A percentile compares a stretch with the other conserved stretches of the same genome.
Evolutionary conservation across 2,888 invertebrate species (phyloP).

Genomic region (Danaus chrysippus): DNA sequence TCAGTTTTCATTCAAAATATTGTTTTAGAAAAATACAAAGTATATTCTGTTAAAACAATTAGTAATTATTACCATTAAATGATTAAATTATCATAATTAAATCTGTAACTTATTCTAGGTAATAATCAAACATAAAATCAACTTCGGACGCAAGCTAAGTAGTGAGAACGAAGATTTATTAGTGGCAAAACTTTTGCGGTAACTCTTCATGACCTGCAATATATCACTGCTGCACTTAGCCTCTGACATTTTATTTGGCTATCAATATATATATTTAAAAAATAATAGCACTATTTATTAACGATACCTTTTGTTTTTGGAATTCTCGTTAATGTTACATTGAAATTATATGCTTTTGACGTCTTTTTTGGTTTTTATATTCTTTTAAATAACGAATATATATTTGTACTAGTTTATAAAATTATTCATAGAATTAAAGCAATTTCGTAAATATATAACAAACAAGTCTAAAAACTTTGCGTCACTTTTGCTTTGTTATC

Average conservation of each 20-base stretch:
- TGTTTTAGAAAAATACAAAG: too few relatives aligned
- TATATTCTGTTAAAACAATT: neutral
- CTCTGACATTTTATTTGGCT: slow-evolving; percentile 18
- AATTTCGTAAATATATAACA: neutral
- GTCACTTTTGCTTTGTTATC: neutral
- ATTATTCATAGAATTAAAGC: too few relatives aligned
- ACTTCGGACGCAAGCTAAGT: neutral
- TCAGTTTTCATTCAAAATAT: too few relatives aligned
- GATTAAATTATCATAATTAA: neutral
- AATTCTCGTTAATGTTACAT: neutral
- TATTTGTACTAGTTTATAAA: too few relatives aligned
- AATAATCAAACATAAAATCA: slow-evolving; percentile 4
- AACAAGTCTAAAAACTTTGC: neutral
- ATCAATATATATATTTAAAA: slow-evolving; percentile 16
- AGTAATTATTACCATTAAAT: neutral
- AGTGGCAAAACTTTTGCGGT: slow-evolving; percentile 15
- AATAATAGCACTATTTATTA: slow-evolving; percentile 4
- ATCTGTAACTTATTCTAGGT: neutral
- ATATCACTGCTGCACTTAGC: slow-evolving; percentile 25
- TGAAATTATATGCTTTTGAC: too few relatives aligned
- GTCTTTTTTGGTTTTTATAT: too few relatives aligned
- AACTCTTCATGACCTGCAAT: slow-evolving; percentile 24
- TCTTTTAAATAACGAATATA: too few relatives aligned
- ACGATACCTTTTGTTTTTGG: neutral
- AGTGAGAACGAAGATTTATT: slow-evolving; percentile 14